Percentiles rank a stretch among this genome's conserved stretches.
phyloP scores from a whole-genome alignment of 1,140 invertebrate species.

The Apolygus lucorum region DNA sequence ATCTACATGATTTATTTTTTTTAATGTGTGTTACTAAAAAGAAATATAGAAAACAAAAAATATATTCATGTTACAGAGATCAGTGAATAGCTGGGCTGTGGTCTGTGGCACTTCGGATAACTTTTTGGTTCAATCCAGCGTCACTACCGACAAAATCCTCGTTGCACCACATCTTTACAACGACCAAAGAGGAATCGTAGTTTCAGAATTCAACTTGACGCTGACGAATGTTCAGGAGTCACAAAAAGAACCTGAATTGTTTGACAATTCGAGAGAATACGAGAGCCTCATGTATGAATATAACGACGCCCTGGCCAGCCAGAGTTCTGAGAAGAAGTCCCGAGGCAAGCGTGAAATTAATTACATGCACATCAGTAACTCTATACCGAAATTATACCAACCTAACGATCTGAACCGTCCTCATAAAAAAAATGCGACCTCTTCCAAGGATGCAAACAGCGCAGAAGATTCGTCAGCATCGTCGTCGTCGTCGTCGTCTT shows the following conservation, averaged over 20 bases:
- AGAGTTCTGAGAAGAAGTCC: neutral
- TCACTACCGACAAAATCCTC: constrained; percentile 48
- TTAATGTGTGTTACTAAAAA: too few relatives aligned
- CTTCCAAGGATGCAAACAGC: neutral
- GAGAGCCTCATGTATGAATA: constrained; percentile 32
- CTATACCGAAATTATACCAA: neutral
- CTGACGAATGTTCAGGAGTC: constrained; percentile 39
- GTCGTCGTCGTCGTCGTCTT: too few relatives aligned
- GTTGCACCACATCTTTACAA: constrained; percentile 44
- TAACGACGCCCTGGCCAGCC: constrained; percentile 24
- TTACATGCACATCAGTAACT: neutral
- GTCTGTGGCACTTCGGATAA: constrained; percentile 44
- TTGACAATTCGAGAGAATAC: constrained; percentile 37
- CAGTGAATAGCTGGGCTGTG: constrained; percentile 46
- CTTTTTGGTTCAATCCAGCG: constrained; percentile 52
- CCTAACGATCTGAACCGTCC: neutral
- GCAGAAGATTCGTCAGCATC: neutral
- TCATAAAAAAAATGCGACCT: neutral
- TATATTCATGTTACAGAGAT: constrained; percentile 41
- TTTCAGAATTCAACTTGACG: constrained; percentile 48
- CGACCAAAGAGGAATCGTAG: constrained; percentile 47
- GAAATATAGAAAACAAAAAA: too few relatives aligned
- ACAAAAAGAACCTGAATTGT: constrained; percentile 8
- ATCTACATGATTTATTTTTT: too few relatives aligned
- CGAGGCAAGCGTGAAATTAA: neutral